phyloP scores from a whole-genome alignment of 2,888 invertebrate genomes.

The Synanthedon myopaeformis region DNA sequence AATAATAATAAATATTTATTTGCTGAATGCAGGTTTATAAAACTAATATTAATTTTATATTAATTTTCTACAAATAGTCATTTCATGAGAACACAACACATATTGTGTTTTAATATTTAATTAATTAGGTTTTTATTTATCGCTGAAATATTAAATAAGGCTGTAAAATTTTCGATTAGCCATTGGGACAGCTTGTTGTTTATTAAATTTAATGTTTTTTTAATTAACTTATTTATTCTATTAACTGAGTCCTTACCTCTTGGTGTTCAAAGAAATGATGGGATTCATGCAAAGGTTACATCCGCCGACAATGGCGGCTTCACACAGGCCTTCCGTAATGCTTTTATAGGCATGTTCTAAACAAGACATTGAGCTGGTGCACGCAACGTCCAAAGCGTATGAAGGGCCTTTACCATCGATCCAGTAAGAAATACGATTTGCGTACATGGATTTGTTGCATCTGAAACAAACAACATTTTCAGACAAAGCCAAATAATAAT shows the following conservation, averaged over 20 bases:
- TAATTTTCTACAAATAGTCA: too few species aligned
- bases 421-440: slow-evolving; percentile 49
- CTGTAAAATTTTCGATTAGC: too few species aligned
- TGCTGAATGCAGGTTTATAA: too few species aligned
- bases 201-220: too few species aligned
- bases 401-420: slow-evolving; percentile 40
- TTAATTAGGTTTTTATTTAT: too few species aligned
- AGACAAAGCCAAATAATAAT: neutral
- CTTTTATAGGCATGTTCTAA: slow-evolving; percentile 31
- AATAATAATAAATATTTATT: too few species aligned
- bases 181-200: too few species aligned
- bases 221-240: too few species aligned
- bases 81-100: too few species aligned
- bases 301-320: slow-evolving; percentile 72
- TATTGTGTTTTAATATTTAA: too few species aligned
- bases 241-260: neutral
- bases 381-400: slow-evolving; percentile 28
- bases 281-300: slow-evolving; percentile 69
- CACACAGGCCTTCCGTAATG: slow-evolving; percentile 35
- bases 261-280: slow-evolving; percentile 18
- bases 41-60: too few species aligned
- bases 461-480: slow-evolving; percentile 12
- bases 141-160: too few species aligned
- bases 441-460: slow-evolving; percentile 35
- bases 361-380: slow-evolving; percentile 32